Evolutionary conservation across 2,797 vertebrate species (phyloP), one percentile per base, ranked within the genome.

Genomic region (Zalophus californianus): DNA sequence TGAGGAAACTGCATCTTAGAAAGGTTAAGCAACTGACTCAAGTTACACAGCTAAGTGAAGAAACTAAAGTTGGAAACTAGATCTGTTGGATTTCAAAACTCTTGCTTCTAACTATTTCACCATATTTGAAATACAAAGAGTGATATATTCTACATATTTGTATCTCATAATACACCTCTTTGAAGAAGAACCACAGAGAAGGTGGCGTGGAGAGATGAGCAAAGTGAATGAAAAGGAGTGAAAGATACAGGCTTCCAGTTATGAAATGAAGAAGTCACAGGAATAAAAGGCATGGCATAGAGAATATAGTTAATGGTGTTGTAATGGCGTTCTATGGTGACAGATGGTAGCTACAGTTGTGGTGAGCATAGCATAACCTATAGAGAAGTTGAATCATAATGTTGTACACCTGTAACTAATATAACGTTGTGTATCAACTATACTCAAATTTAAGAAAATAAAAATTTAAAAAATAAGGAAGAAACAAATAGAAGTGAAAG

Each of bases 11-110:
- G 4, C 10, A 87, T 23, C 13, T 73, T 93, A 38, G 5, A 89
- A 92, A 95, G 15, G 6, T 44, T 91, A 92, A 84, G 38, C 9
- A 79, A 88, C 58, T 92, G 62, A 58, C 5, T 88, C 15, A 94
- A 84, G 27, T 85, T 94, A 66, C 4, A 86, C 8, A 52, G 68
- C 5, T 27, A 80, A 48, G 3, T 87, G 6, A 4, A 85, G 4
- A 78, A 93, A 10, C 29, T 64, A 77, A 77, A 91, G 64, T 77
- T 86, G 32, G n/a, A 77, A 75, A 85, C 20, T n/a, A 77, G 12
- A 75, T 91, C 18, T 60, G 3, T 29, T 90, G 18, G 15, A 85
- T 84, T 91, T 75, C 14, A 80, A 94, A 94, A 62, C 18, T 0
- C 13, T 56, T 62, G 25, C 6, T 88, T 52, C 27, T 87, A 90